A percentile compares a stretch with the other conserved stretches of the same genome.
Evolutionary conservation across 2,888 invertebrate species (phyloP).

Genomic region (Fragum whitleyi): DNA sequence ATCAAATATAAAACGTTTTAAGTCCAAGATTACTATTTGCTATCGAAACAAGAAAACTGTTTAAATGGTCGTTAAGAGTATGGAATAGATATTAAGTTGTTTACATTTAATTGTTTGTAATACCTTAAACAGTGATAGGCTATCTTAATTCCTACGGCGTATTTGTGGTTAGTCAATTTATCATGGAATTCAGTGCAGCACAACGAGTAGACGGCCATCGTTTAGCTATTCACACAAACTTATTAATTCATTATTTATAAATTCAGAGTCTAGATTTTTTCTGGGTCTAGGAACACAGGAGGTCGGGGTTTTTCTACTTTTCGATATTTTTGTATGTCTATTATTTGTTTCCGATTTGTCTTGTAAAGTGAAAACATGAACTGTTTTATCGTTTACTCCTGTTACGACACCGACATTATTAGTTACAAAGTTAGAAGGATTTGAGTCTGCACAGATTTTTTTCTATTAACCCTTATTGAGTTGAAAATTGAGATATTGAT

Average conservation of each 20-base stretch:
- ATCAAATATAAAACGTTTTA: too few relatives aligned
- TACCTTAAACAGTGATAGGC: not conserved
- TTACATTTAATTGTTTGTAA: not conserved
- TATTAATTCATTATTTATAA: not conserved
- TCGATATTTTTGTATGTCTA: not conserved
- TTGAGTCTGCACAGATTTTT: too few relatives aligned
- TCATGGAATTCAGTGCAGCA: not conserved
- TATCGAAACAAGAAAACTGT: conserved; percentile 1
- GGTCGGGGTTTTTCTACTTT: not conserved
- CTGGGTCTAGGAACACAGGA: conserved; percentile 12
- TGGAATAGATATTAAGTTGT: conserved; percentile 5
- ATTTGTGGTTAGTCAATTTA: conserved; percentile 11
- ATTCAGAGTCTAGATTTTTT: not conserved
- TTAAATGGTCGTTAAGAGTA: conserved; percentile 4
- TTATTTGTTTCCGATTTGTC: too few relatives aligned
- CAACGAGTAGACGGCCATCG: not conserved
- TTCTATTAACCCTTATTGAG: too few relatives aligned
- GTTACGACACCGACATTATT: too few relatives aligned
- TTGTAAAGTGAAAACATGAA: too few relatives aligned
- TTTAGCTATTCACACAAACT: not conserved
- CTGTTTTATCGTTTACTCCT: too few relatives aligned
- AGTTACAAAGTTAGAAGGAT: too few relatives aligned
- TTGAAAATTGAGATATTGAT: too few relatives aligned
- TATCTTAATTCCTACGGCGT: conserved; percentile 9
- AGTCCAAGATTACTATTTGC: not conserved